Percentiles rank a stretch among this genome's conserved stretches.
These are phyloP conservation scores for Desoria tigrina DNA, from an alignment of 2,888 invertebrate genomes.

Conservation along the genomic window DNA sequence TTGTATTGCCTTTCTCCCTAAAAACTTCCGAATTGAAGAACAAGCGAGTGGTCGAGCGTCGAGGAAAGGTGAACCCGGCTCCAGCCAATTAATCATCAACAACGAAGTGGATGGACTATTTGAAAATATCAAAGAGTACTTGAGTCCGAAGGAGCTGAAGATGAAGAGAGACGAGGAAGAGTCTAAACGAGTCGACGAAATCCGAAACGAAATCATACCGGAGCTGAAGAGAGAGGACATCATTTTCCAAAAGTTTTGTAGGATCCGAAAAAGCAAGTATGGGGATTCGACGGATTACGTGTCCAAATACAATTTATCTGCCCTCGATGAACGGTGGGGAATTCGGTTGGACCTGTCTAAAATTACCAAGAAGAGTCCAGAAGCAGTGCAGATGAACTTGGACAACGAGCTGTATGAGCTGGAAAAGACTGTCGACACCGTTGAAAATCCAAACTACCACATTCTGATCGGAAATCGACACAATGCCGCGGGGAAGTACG, in stretches of 20 bases:
- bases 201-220: background rate
- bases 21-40: conserved; percentile 31
- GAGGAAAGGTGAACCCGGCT: conserved; percentile 32
- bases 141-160: background rate
- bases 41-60: conserved; percentile 42
- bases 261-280: no score
- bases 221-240: background rate
- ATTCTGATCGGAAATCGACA: no score
- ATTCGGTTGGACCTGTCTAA: no score
- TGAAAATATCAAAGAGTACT: background rate
- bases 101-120: background rate
- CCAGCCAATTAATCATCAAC: conserved; percentile 25
- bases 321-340: no score
- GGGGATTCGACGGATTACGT: no score
- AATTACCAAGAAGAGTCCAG: no score
- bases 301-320: no score
- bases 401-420: no score
- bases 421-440: no score
- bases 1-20: conserved; percentile 31
- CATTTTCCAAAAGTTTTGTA: background rate
- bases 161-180: background rate
- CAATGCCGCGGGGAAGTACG: background rate
- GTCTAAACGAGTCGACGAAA: no score
- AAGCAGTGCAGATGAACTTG: no score
- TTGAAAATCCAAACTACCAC: no score